Conservation (phyloP, 1,140 invertebrate genomes). For the Ganaspis sp. region DNA sequence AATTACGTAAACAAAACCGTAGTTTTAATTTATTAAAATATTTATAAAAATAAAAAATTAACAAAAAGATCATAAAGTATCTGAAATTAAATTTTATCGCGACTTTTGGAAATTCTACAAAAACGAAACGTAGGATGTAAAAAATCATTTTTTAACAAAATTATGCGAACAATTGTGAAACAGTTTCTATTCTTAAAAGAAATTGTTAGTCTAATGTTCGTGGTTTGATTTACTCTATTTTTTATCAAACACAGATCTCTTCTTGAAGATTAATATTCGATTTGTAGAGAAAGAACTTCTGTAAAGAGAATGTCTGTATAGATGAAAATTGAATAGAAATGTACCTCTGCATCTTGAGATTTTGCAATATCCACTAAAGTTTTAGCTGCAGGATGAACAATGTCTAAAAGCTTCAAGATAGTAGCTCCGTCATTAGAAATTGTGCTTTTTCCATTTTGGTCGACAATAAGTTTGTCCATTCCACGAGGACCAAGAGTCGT, state of each 20-base stretch:
- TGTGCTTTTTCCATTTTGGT: slow-evolving; percentile 90
- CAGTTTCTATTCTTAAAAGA: slow-evolving; percentile 54
- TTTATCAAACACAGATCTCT: slow-evolving; percentile 29
- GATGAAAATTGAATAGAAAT: slow-evolving; percentile 47
- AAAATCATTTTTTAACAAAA: slow-evolving; percentile 9
- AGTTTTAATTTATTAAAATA: not conserved
- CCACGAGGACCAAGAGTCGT: slow-evolving; percentile 98
- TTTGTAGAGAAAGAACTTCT: slow-evolving; percentile 8
- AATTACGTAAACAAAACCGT: slow-evolving; percentile 37
- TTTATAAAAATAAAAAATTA: too few species aligned
- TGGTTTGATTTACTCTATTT: slow-evolving; percentile 55
- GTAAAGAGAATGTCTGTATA: not conserved
- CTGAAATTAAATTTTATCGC: too few species aligned
- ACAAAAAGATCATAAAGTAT: too few species aligned
- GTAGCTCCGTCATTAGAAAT: slow-evolving; percentile 99
- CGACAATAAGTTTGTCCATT: slow-evolving; percentile 99
- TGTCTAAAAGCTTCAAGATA: slow-evolving; percentile 97
- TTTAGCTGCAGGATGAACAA: slow-evolving; percentile 98
- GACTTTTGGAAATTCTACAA: too few species aligned
- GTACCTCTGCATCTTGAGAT: slow-evolving; percentile 98
- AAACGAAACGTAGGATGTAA: slow-evolving; percentile 25
- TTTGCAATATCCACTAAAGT: slow-evolving; percentile 99
- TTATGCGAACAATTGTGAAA: slow-evolving; percentile 62
- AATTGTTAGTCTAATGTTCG: slow-evolving; percentile 64
- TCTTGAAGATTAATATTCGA: slow-evolving; percentile 30